Evolutionary conservation across 2,888 invertebrate genomes (phyloP).

Genomic region (Vanessa cardui): DNA sequence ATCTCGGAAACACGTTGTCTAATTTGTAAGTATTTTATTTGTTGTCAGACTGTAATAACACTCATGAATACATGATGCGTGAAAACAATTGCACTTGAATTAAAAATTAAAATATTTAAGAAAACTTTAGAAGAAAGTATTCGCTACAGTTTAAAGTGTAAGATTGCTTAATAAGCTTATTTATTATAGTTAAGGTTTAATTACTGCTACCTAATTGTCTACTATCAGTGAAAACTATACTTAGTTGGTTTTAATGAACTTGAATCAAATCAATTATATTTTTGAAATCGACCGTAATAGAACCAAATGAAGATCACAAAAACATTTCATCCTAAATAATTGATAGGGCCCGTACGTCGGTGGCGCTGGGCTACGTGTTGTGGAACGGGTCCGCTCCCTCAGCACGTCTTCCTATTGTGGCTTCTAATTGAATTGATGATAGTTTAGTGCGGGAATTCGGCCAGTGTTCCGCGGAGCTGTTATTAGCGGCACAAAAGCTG

Average conservation of each 20-base stretch:
- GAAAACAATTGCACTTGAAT: neutral
- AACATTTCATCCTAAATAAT: slow-evolving; percentile 26
- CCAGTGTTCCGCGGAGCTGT: slow-evolving; percentile 17
- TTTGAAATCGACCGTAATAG: neutral
- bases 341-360: slow-evolving; percentile 11
- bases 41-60: too few species aligned
- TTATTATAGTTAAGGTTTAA: too few species aligned
- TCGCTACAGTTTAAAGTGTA: too few species aligned
- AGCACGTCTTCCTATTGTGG: slow-evolving; percentile 22
- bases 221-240: neutral
- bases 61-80: too few species aligned
- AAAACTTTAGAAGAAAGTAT: too few species aligned
- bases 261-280: neutral
- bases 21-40: too few species aligned
- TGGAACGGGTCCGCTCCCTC: slow-evolving; percentile 1
- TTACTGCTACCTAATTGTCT: too few species aligned
- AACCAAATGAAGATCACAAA: slow-evolving; percentile 12
- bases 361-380: neutral
- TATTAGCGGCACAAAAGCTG: slow-evolving; percentile 33
- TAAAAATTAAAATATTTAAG: too few species aligned
- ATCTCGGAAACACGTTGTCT: too few species aligned
- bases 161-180: too few species aligned
- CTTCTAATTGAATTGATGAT: slow-evolving; percentile 36
- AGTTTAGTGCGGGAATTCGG: slow-evolving; percentile 25
- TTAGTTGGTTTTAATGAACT: neutral